These are phyloP conservation scores for Tetraodon nigroviridis DNA, from an alignment of 2,113 vertebrate species.

Conservation along the genomic window DNA sequence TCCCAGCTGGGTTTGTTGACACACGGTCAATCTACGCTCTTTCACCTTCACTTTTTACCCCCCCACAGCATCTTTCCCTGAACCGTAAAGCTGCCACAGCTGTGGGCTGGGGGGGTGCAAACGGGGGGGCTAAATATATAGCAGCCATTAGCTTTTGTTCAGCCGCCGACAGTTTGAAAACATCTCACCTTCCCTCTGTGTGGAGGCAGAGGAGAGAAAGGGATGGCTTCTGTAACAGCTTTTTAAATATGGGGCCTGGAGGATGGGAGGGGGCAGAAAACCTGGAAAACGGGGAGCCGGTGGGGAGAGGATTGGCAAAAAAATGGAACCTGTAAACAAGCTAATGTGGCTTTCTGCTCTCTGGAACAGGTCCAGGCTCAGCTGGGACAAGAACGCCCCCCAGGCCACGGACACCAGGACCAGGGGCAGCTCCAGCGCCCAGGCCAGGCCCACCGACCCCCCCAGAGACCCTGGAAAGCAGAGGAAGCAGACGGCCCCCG, in stretches of 20 bases:
- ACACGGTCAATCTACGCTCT: slow-evolving; percentile 84
- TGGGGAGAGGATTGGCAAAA: background rate
- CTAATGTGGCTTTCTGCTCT: background rate
- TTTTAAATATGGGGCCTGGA: slow-evolving; percentile 84
- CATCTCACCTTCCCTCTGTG: slow-evolving; percentile 80
- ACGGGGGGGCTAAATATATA: slow-evolving; percentile 80
- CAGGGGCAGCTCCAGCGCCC: slow-evolving; percentile 61
- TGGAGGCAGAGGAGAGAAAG: slow-evolving; percentile 67
- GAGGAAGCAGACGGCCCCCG: slow-evolving; percentile 50
- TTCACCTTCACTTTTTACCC: slow-evolving; percentile 64
- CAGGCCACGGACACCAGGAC: slow-evolving; percentile 45
- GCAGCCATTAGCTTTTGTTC: slow-evolving; percentile 84
- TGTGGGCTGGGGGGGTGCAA: slow-evolving; percentile 79
- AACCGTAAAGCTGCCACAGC: slow-evolving; percentile 95
- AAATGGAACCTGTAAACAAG: background rate
- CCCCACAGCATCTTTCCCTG: slow-evolving; percentile 56
- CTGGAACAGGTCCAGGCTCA: slow-evolving; percentile 60
- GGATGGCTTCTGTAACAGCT: slow-evolving; percentile 81
- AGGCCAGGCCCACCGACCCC: slow-evolving; percentile 25
- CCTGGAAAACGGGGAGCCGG: slow-evolving; percentile 14
- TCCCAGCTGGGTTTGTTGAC: slow-evolving; percentile 97
- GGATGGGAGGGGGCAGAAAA: slow-evolving; percentile 37
- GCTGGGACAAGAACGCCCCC: slow-evolving; percentile 43
- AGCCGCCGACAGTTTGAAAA: slow-evolving; percentile 87
- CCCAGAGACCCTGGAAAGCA: slow-evolving; percentile 29